Conservation (phyloP, 2,888 invertebrate species). For the Keiferia lycopersicella region DNA sequence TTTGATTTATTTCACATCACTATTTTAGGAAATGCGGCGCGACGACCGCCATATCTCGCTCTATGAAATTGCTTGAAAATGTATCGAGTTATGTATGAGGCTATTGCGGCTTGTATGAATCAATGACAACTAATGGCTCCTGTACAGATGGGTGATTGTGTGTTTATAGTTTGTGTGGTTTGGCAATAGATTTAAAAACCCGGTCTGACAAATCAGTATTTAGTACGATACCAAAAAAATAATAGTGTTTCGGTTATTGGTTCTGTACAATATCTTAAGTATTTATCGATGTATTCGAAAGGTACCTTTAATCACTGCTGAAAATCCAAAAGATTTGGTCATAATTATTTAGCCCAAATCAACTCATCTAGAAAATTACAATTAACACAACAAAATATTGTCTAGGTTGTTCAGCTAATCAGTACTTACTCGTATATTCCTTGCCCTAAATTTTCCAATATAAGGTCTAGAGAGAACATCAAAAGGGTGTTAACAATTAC, state of each 20-base stretch:
- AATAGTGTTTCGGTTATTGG: no score
- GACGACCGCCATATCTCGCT: conserved; percentile 65
- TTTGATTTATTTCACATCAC: conserved; percentile 78
- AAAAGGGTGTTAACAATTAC: neutral
- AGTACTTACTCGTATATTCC: neutral
- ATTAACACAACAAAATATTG: no score
- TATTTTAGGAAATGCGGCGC: conserved; percentile 77
- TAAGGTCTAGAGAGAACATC: neutral
- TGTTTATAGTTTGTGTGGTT: conserved; percentile 34
- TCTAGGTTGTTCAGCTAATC: neutral
- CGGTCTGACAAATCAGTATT: neutral
- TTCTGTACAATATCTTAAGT: no score
- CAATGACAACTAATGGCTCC: conserved; percentile 51
- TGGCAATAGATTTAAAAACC: conserved; percentile 5
- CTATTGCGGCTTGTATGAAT: neutral
- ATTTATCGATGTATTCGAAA: no score
- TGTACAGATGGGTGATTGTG: conserved; percentile 42
- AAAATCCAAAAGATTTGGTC: no score
- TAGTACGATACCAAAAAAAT: neutral
- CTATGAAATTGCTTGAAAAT: conserved; percentile 72
- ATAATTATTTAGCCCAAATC: no score
- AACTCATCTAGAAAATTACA: no score
- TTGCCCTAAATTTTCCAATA: neutral
- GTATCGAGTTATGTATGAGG: conserved; percentile 41
- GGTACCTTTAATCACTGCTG: no score